Conservation (phyloP, 2,888 invertebrate species). For the Steinernema scapterisci region DNA sequence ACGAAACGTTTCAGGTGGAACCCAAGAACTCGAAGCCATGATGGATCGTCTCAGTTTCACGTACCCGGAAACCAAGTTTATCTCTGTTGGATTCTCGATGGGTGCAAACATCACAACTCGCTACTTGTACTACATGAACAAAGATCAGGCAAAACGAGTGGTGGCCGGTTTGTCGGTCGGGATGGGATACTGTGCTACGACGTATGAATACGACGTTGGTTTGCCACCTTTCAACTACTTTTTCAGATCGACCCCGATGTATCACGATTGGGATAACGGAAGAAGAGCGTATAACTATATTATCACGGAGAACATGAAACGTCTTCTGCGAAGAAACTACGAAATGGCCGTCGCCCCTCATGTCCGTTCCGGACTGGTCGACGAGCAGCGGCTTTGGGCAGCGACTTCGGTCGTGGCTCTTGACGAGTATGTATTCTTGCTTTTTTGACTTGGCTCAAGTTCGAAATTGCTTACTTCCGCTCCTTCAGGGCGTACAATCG, state of each 20-base stretch:
- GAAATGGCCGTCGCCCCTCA: slow-evolving; percentile 70
- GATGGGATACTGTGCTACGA: slow-evolving; percentile 88
- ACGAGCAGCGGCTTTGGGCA: slow-evolving; percentile 80
- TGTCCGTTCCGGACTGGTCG: slow-evolving; percentile 50
- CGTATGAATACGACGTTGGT: slow-evolving; percentile 75
- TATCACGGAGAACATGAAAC: slow-evolving; percentile 89
- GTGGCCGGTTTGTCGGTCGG: slow-evolving; percentile 83
- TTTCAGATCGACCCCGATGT: slow-evolving; percentile 41
- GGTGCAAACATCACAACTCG: slow-evolving; percentile 92
- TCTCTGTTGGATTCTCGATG: slow-evolving; percentile 88
- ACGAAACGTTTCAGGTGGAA: slow-evolving; percentile 76
- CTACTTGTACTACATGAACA: slow-evolving; percentile 79
- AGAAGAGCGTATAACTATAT: slow-evolving; percentile 86
- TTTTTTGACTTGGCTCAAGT: too few species aligned
- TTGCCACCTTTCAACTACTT: neutral
- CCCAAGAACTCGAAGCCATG: slow-evolving; percentile 86
- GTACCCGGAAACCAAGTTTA: slow-evolving; percentile 76
- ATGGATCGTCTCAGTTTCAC: slow-evolving; percentile 77
- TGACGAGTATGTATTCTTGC: slow-evolving; percentile 76
- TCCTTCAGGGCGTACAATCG: slow-evolving; percentile 73
- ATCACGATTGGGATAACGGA: slow-evolving; percentile 57
- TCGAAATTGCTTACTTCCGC: too few species aligned
- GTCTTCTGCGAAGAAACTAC: slow-evolving; percentile 83
- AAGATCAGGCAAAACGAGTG: slow-evolving; percentile 36
- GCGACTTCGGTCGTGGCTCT: slow-evolving; percentile 85